Base-by-base conservation (phyloP, 2,113 vertebrate species). In the Panthera tigris region DNA sequence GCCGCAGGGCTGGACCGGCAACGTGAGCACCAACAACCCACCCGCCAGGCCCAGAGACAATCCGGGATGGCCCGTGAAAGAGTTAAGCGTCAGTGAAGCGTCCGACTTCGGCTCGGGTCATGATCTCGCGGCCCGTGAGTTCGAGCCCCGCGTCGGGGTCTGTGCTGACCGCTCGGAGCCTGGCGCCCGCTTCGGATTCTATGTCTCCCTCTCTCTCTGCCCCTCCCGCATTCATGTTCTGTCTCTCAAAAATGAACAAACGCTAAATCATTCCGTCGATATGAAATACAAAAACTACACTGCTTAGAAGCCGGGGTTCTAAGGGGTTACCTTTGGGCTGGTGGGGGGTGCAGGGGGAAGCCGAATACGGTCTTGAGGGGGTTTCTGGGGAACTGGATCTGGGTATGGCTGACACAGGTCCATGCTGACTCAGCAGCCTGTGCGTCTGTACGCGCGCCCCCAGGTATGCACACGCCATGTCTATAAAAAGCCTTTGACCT, bases 391-490 rank as follows among this genome's bases (percentile, higher is more conserved):
- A 74, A 16, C 4, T 19, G 14, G 0, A 1, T 29, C 29, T 69
- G 31, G 18, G 31, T 16, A 3, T 23, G 25, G 68, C 41, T 39
- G 68, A 39, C 2, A 6, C 1, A 4, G 29, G 4, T 9, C 25
- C 27, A 33, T 66, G 25, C 76, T 33, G 8, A 81, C 5, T 14
- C 68, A 31, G 27, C n/a, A n/a, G 21, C 41, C 19, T 41, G 31
- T n/a, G 2, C 29, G 0, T 27, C 31, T 1, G 4, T 2, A 15
- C 0, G 15, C 21, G 13, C 21, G 48, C 21, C 0, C 1, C 27
- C 11, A 14, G 4, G 9, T 9, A 1, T 14, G 45, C 36, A 0
- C 2, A 7, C 11, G 36, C 1, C 0, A 4, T 1, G 6, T 50
- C 80, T 10, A 4, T 27, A 29, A 39, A 84, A 45, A 80, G 36